A percentile compares a stretch with the other conserved stretches of the same genome.
phyloP scores from a whole-genome alignment of 2,113 vertebrate genomes.

The Glaucomys volans region DNA sequence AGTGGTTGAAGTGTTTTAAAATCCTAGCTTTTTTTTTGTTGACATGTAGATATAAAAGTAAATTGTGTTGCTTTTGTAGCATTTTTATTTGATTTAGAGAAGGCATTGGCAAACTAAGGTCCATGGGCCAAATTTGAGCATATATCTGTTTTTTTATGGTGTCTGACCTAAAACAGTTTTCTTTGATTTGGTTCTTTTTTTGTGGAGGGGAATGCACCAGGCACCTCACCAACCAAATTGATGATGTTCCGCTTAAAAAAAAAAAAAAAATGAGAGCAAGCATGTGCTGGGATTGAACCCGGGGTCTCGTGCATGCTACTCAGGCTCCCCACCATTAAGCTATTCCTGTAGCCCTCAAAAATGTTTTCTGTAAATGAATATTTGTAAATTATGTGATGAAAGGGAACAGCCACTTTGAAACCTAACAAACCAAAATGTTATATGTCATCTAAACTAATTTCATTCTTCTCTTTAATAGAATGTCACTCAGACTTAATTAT shows the following conservation, averaged over 20 bases:
- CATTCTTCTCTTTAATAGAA: not conserved
- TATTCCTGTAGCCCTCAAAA: not conserved
- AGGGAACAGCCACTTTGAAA: not conserved
- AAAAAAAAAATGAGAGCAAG: too few species aligned
- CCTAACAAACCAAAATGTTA: not conserved
- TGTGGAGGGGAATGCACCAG: not conserved
- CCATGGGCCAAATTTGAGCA: not conserved
- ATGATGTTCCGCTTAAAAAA: not conserved
- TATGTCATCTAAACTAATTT: not conserved
- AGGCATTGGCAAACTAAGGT: not conserved
- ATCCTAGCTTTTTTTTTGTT: not conserved
- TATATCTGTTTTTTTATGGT: not conserved
- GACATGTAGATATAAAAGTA: not conserved
- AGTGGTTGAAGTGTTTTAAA: not conserved
- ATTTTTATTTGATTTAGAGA: constrained; percentile 14
- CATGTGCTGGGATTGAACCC: not conserved
- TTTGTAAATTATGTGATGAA: constrained; percentile 35
- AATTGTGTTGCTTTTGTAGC: constrained; percentile 2
- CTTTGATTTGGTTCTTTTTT: not conserved
- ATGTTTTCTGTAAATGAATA: not conserved
- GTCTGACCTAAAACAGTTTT: not conserved
- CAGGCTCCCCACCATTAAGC: not conserved
- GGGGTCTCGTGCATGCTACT: not conserved
- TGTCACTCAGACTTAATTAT: not conserved
- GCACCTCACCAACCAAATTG: not conserved